Base-by-base conservation (phyloP, 2,113 vertebrate species). In the Edolisoma coerulescens region DNA sequence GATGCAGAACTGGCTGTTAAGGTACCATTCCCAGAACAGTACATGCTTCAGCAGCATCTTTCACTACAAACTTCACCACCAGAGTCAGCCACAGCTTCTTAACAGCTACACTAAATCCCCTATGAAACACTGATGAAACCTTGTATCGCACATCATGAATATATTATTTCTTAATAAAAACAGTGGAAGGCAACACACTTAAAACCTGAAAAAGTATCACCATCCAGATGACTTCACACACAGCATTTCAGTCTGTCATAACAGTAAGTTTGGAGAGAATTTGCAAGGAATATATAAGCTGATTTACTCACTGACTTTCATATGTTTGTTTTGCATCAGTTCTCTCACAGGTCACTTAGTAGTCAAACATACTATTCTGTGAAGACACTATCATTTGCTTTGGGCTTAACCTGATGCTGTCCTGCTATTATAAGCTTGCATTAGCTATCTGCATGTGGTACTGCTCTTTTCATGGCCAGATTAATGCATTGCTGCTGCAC, bases 241-340 rank as follows among this genome's bases (percentile, higher is more conserved):
- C 32, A 65, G n/a, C 26, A 78, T 57, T 74, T 81, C 49, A 9
- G 11, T 49, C 64, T 61, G 27, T 65, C 32, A 12, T 22, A 86
- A 67, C 19, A 78, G 2, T 11, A 61, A 49, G 11, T 50, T 32
- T n/a, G 12, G 26, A 93, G 14, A 80, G 22, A 56, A 60, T 52
- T 69, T 71, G n/a, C 20, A 85, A 67, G 37, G 18, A 91, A 87
- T 56, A 74, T 18, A 42, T 50, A 24, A 63, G 28, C 30, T 30
- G 33, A 59, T 87, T 85, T 75, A 63, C 52, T 70, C 73, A 32
- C 11, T 20, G 30, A 83, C 30, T 69, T 71, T 30, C 22, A 16
- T 10, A 10, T 26, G 5, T 0, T 32, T 73, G 35, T 64, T 39
- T 35, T 10, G 28, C 2, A 73, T 20, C 13, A 0, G 16, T 47